These are phyloP conservation scores for Diploscapter pachys DNA, from an alignment of 1,140 invertebrate genomes.

Conservation along the genomic window DNA sequence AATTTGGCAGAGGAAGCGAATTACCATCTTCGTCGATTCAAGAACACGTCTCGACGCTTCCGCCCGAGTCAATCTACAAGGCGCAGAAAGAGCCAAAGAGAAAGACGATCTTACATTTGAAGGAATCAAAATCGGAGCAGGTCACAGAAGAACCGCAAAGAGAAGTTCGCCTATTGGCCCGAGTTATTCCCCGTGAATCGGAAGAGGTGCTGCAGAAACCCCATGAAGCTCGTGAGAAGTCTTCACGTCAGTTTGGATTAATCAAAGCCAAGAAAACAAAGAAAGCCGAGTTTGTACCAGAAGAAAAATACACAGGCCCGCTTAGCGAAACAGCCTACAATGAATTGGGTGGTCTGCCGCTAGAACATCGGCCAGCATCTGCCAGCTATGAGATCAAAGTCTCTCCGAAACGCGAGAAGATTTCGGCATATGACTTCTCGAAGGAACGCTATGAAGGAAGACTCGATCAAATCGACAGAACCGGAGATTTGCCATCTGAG, in stretches of 20 bases:
- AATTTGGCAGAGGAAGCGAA: slow-evolving; percentile 21
- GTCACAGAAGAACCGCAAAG: background rate
- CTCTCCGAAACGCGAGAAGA: slow-evolving; percentile 8
- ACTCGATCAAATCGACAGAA: slow-evolving; percentile 14
- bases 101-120: background rate
- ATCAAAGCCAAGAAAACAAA: slow-evolving; percentile 22
- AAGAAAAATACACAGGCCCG: background rate
- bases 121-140: background rate
- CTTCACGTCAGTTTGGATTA: slow-evolving; percentile 17
- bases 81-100: background rate
- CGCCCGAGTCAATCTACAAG: background rate
- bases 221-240: background rate
- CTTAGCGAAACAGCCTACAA: background rate
- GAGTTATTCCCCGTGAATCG: background rate
- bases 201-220: slow-evolving; percentile 9
- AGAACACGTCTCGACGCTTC: slow-evolving; percentile 16
- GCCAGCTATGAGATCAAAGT: background rate
- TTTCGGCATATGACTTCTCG: slow-evolving; percentile 25
- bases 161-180: slow-evolving; percentile 15
- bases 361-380: background rate
- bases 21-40: slow-evolving; percentile 10
- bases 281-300: too few species aligned
- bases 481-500: background rate
- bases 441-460: slow-evolving; percentile 16
- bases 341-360: slow-evolving; percentile 4